Conservation (phyloP, 2,797 vertebrate species). For the Otolemur crassicaudatus region DNA sequence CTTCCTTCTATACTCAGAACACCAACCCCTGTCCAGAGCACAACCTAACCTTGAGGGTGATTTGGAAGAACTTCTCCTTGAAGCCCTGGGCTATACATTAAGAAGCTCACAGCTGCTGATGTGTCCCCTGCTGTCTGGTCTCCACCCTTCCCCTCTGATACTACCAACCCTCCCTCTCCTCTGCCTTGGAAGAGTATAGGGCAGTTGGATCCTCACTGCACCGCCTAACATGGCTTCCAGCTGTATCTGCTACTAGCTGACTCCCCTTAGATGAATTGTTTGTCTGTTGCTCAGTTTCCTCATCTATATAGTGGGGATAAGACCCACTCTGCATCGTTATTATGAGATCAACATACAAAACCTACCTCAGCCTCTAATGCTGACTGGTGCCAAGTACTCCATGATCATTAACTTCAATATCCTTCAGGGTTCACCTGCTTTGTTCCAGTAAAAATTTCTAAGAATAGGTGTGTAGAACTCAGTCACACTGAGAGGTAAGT, state of each 20-base stretch:
- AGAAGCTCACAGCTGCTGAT: neutral
- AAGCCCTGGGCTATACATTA: no score
- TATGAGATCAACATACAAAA: conserved; percentile 22
- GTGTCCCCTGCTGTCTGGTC: neutral
- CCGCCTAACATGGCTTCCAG: neutral
- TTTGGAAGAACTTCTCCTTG: neutral
- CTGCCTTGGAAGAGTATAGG: neutral
- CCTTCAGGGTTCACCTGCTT: neutral
- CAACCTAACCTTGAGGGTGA: neutral
- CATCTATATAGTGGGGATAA: neutral
- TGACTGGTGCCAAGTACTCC: neutral
- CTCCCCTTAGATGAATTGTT: neutral
- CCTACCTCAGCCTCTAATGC: neutral
- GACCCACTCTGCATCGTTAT: neutral
- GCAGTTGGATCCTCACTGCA: neutral
- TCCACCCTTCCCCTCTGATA: neutral
- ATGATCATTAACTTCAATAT: neutral
- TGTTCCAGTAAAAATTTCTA: neutral
- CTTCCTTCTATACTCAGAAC: neutral
- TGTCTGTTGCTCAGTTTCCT: neutral
- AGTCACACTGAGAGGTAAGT: neutral
- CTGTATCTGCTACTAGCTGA: neutral
- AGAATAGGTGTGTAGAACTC: neutral
- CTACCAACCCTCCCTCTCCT: neutral
- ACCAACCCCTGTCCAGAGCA: neutral